Evolutionary conservation across 2,113 vertebrate genomes (phyloP).

Genomic region (Sinocyclocheilus maitianheensis): DNA sequence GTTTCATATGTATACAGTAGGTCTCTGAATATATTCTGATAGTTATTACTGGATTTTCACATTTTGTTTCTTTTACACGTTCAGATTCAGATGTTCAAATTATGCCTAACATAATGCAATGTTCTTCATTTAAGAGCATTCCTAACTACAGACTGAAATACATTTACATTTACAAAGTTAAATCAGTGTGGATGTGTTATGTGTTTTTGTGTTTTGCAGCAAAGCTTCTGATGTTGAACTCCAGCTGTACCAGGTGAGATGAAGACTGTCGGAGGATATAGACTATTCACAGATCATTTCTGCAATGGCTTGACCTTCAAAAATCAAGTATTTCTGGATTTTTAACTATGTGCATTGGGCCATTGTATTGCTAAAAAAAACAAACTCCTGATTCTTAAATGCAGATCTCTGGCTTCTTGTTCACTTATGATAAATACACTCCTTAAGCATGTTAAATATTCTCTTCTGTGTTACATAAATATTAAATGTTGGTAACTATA

Average conservation of each 20-base stretch:
- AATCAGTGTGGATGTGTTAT: background rate
- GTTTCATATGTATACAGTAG: background rate
- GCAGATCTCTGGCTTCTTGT: no score
- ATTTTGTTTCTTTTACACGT: no score
- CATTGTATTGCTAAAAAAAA: no score
- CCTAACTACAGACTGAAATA: background rate
- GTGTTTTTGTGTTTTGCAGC: background rate
- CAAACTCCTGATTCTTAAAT: no score
- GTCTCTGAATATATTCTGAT: background rate
- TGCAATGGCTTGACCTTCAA: background rate
- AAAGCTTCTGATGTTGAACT: background rate
- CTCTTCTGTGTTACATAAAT: no score
- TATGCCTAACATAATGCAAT: background rate
- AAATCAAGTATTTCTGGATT: background rate
- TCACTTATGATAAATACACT: no score
- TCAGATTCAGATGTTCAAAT: background rate
- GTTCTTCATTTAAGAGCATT: background rate
- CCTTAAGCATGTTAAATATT: no score
- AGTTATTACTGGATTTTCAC: no score
- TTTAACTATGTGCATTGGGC: background rate
- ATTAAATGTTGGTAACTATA: no score
- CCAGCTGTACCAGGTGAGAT: background rate
- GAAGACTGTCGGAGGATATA: background rate
- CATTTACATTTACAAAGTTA: no score
- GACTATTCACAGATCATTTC: background rate